These are phyloP conservation scores for Aptenodytes forsteri DNA, from an alignment of 2,113 vertebrate genomes.

Conservation along the genomic window DNA sequence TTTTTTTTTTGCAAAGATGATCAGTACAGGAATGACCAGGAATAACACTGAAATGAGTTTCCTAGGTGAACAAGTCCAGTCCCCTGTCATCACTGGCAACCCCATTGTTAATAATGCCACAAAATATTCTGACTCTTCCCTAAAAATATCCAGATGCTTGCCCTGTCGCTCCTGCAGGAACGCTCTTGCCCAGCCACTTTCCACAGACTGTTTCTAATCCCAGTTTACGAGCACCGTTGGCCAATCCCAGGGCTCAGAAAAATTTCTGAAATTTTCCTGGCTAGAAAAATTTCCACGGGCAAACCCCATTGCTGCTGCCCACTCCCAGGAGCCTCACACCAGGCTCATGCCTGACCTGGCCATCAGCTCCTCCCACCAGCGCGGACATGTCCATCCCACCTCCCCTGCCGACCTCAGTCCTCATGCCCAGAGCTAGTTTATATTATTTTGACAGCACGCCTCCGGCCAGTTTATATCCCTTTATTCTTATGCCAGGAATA, in stretches of 20 bases:
- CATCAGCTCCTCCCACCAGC: background rate
- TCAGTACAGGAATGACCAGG: background rate
- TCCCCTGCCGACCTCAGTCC: background rate
- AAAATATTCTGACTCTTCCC: background rate
- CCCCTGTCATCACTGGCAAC: background rate
- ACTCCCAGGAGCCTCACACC: background rate
- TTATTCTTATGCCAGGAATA: background rate
- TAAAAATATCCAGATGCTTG: background rate
- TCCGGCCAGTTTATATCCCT: background rate
- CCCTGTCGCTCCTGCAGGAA: background rate
- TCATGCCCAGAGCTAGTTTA: background rate
- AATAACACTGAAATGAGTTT: background rate
- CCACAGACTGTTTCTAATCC: background rate
- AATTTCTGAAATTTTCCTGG: background rate
- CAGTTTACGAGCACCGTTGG: background rate
- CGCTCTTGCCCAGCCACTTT: background rate
- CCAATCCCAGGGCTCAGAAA: background rate
- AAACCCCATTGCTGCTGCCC: background rate
- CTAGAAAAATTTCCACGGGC: background rate
- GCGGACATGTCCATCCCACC: rapidly evolving
- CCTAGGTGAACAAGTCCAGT: background rate
- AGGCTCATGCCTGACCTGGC: background rate
- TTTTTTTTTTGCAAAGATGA: background rate
- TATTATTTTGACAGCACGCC: background rate
- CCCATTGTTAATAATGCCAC: background rate